Conservation (phyloP, 2,888 invertebrate species). For the Entomobrya multifasciata region DNA sequence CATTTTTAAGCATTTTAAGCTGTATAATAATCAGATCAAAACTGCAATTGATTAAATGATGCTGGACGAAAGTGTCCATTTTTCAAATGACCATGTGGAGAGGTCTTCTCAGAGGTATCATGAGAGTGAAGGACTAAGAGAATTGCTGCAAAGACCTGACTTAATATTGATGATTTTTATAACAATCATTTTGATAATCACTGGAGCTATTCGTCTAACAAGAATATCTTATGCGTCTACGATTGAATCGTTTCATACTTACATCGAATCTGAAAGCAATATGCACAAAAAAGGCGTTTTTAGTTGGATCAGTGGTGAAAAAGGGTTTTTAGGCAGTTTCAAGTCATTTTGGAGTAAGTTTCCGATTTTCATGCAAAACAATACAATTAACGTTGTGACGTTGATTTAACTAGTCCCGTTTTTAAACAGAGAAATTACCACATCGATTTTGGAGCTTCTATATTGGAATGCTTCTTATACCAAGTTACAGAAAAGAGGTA, state of each 20-base stretch:
- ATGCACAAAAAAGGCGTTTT: not conserved
- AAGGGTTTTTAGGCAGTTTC: not conserved
- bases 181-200: not conserved
- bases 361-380: slow-evolving; percentile 40
- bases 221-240: not conserved
- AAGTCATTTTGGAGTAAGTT: slow-evolving; percentile 17
- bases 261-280: not conserved
- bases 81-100: not conserved
- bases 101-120: not conserved
- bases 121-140: not conserved
- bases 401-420: no score
- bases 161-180: not conserved
- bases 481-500: slow-evolving; percentile 63
- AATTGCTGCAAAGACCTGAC: not conserved
- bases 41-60: not conserved
- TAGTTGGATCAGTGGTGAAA: not conserved
- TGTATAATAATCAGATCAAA: no score
- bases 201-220: slow-evolving; percentile 38
- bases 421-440: slow-evolving; percentile 58
- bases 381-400: no score
- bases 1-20: no score
- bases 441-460: slow-evolving; percentile 61
- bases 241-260: not conserved
- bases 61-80: not conserved
- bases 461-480: slow-evolving; percentile 62